phyloP scores from a whole-genome alignment of 1,140 invertebrate species.

The Triops longicaudatus region DNA sequence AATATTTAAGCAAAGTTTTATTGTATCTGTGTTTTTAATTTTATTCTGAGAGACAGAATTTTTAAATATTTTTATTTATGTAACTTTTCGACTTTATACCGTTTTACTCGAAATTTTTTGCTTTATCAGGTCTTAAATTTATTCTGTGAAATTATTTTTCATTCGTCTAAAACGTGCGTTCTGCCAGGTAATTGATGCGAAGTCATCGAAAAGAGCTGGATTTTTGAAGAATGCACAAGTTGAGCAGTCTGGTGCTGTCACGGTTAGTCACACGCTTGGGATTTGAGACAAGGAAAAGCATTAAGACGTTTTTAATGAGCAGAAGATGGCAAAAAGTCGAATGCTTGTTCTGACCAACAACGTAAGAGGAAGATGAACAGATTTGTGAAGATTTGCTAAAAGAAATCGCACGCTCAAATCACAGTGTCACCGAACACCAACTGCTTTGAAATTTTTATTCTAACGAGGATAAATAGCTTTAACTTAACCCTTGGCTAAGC shows the following conservation, averaged over 20 bases:
- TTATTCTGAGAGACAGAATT: no score
- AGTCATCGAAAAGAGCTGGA: neutral
- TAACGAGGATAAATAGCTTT: neutral
- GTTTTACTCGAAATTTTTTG: no score
- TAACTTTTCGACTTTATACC: no score
- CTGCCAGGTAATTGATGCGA: neutral
- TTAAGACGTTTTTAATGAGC: neutral
- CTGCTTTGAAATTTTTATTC: neutral
- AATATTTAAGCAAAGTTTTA: no score
- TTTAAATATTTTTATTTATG: no score
- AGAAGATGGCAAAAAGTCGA: neutral
- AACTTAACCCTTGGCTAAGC: neutral
- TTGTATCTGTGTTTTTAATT: no score
- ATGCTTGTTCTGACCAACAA: neutral
- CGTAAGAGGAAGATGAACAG: neutral
- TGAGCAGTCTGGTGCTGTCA: neutral
- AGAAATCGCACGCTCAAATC: neutral
- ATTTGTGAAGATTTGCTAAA: neutral
- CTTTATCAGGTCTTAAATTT: no score
- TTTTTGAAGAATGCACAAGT: neutral
- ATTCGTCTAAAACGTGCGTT: neutral
- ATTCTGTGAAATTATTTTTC: no score
- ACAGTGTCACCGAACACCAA: neutral
- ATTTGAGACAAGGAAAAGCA: neutral
- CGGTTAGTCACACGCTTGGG: neutral